Base-by-base conservation (phyloP, 2,888 invertebrate species). In the Drosophila tripunctata region DNA sequence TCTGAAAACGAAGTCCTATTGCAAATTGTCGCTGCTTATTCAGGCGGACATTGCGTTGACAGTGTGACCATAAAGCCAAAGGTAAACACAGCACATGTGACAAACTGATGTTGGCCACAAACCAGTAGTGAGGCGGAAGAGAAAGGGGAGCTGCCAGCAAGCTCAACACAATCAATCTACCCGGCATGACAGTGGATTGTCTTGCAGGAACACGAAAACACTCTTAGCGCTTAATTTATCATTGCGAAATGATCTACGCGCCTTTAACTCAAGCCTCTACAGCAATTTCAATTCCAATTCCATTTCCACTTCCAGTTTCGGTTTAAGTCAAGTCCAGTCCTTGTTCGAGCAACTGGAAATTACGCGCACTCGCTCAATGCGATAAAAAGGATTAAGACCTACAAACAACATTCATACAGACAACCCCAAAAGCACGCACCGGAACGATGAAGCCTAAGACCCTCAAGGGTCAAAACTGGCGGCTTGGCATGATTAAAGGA, bases 221-320 rank as follows among this genome's bases (percentile, higher is more conserved):
- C 90, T 90, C 89, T 90, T 90, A 90, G 89, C 86, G 86, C 79
- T 86, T 87, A 89, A 90, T 91, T 91, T 90, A 90, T 90, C 90
- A 90, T 88, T 87, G 87, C 88, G 74, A 86, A 86, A 76, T 83
- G 88, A 90, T 90, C 90, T 87, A 80, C 63, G 65, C 50, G 63
- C 70, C 61, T 64, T 65, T 48, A 41, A 58, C 67, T 48, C 45
- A 51, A 63, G 43, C 35, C 45, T 57, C 41, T 64, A 41, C 33
- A 41, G 36, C 56, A 60, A 6, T 14, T 33, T 15, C 22, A 22
- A 14, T 12, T 19, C 3, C 22, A 15, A 8, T 22, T n/a, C 22
- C 22, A 15, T 1, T 4, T 27, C 48, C 22, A 22, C 7, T 10
- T 27, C 51, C 58, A 47, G 21, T 45, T 48, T n/a, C n/a, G n/a